Evolutionary conservation across 2,888 invertebrate genomes (phyloP).

Genomic region (Protodeltote pygarga): DNA sequence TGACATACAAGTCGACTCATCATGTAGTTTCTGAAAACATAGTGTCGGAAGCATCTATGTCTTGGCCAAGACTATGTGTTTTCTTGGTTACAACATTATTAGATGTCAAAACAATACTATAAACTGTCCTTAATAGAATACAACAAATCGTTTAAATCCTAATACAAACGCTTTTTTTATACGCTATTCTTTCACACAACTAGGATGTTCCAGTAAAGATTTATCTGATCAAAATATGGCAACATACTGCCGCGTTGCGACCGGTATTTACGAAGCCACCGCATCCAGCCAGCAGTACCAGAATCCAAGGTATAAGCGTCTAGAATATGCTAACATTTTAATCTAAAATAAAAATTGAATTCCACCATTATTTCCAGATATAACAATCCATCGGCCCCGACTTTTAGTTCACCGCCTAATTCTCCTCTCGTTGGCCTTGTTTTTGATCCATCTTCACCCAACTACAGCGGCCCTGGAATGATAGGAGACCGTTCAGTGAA

Average conservation of each 20-base stretch:
- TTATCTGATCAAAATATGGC: slow-evolving; percentile 73
- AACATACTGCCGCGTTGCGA: slow-evolving; percentile 75
- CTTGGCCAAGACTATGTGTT: no score
- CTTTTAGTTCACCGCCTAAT: slow-evolving; percentile 82
- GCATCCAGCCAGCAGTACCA: slow-evolving; percentile 73
- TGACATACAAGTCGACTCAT: no score
- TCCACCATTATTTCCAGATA: slow-evolving; percentile 68
- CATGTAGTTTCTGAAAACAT: no score
- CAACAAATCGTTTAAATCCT: no score
- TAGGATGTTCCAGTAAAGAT: slow-evolving; percentile 76
- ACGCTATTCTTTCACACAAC: no score
- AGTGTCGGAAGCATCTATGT: no score
- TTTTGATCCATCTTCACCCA: slow-evolving; percentile 78
- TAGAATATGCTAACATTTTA: slow-evolving; percentile 19
- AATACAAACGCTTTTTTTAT: no score
- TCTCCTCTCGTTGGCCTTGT: slow-evolving; percentile 80
- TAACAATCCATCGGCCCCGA: slow-evolving; percentile 74
- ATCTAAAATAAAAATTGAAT: slow-evolving; percentile 39
- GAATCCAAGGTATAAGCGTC: slow-evolving; percentile 66
- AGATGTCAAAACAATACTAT: no score
- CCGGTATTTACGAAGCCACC: slow-evolving; percentile 76
- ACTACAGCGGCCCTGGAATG: slow-evolving; percentile 70
- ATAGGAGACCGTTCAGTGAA: slow-evolving; percentile 68
- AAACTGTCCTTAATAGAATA: no score
- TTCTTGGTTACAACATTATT: no score